Evolutionary conservation across 2,888 invertebrate genomes (phyloP).

Genomic region (Protophormia terraenovae): DNA sequence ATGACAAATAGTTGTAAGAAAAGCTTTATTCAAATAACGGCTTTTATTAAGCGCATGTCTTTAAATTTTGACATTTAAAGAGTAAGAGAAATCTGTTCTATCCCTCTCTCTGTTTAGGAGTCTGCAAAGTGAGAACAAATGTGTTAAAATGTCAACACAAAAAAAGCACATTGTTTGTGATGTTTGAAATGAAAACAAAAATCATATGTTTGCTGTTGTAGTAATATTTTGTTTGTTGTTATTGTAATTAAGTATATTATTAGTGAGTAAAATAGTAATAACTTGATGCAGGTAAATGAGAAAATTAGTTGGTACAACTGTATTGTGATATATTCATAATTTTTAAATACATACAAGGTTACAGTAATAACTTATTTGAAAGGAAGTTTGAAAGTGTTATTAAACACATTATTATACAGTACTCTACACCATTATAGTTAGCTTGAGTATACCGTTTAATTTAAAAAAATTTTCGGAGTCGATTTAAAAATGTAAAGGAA

Average conservation of each 20-base stretch:
- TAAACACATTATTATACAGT: too few species aligned
- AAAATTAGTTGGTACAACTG: neutral
- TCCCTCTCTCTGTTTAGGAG: neutral
- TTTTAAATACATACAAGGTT: too few species aligned
- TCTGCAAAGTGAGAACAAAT: slow-evolving; percentile 38
- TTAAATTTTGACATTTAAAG: slow-evolving; percentile 32
- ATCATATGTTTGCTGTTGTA: slow-evolving; percentile 51
- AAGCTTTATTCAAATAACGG: slow-evolving; percentile 47
- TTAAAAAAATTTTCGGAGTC: too few species aligned
- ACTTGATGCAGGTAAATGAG: neutral
- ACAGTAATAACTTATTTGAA: too few species aligned
- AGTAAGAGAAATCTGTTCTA: neutral
- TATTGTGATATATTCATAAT: too few species aligned
- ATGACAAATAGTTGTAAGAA: slow-evolving; percentile 34
- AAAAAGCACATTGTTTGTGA: slow-evolving; percentile 53
- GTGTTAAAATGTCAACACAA: slow-evolving; percentile 26
- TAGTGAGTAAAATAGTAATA: slow-evolving; percentile 5
- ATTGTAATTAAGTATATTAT: slow-evolving; percentile 8
- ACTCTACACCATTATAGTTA: too few species aligned
- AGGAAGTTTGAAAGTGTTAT: too few species aligned
- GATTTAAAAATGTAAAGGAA: too few species aligned
- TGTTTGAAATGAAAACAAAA: slow-evolving; percentile 59
- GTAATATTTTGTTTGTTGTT: slow-evolving; percentile 1
- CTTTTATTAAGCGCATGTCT: slow-evolving; percentile 27
- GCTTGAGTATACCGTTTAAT: too few species aligned